Base-by-base conservation (phyloP, 2,888 invertebrate species). In the Cenopis cana region DNA sequence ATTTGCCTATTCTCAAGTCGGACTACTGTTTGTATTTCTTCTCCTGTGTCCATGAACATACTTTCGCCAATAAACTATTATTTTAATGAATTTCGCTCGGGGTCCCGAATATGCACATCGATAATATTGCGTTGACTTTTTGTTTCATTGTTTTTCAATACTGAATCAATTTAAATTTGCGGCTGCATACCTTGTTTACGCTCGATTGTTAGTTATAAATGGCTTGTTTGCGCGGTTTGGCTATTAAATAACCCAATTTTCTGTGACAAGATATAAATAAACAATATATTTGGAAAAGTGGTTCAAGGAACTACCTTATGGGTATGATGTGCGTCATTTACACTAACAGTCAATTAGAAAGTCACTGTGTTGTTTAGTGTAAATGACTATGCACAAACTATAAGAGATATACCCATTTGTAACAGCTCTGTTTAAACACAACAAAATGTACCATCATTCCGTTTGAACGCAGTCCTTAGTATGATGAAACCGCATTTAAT, bases 61-160 rank as follows among this genome's bases (percentile, higher is more conserved):
- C 83, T 82, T 85, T 81, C 77, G 75, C 79, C 83, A 86, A 87
- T 86, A 83, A 72, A 89, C 90, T 89, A 90, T 91, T 87, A 90
- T 90, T 89, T 82, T 85, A 87, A 87, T 88, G 85, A 89, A 89
- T 90, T 89, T 86, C 76, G 84, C 90, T 87, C 77, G 81, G 80
- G 86, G 88, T 82, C 82, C 76, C 77, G 75, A 79, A 76, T 76
- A 76, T 75, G 76, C 77, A 74, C 36, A 73, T 62, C 60, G 54
- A 72, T 69, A 77, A 77, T 71, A 61, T 71, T 67, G 24, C 20
- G 50, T 50, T 67, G 38, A 61, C 55, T 67, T 71, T 65, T 67
- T 67, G 55, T 46, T 55, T 12, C 33, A 60, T 60, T 55, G 38
- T 60, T 66, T 54, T 60, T 66, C 55, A 71, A 71, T 71, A 71